A percentile compares a stretch with the other conserved stretches of the same genome.
phyloP scores from a whole-genome alignment of 2,113 vertebrate genomes.

The Crotalus viridis region DNA sequence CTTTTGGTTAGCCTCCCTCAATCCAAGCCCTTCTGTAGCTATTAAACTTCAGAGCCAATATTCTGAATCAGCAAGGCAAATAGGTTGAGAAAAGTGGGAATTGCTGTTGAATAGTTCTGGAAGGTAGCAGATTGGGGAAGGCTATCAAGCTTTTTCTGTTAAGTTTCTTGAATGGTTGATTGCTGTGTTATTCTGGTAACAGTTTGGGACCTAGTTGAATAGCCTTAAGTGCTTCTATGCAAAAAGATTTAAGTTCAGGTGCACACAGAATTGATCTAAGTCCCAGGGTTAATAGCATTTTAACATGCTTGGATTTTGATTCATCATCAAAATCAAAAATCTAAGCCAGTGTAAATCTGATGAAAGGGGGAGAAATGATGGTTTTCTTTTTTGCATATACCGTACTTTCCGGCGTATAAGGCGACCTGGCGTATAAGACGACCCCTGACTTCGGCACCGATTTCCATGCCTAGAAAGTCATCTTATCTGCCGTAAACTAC shows the following conservation, averaged over 20 bases:
- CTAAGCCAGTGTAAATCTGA: not conserved
- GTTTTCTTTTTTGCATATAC: not conserved
- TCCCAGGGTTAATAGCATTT: not conserved
- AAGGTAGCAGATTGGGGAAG: not conserved
- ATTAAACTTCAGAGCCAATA: not conserved
- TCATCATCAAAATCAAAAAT: not conserved
- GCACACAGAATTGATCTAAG: not conserved
- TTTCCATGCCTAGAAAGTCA: too few relatives aligned
- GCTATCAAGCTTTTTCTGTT: constrained; percentile 3
- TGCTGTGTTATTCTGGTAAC: constrained; percentile 12
- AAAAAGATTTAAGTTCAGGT: not conserved
- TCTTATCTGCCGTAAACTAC: too few relatives aligned
- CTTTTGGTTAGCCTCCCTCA: constrained; percentile 21
- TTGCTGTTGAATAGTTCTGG: not conserved
- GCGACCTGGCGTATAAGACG: too few relatives aligned
- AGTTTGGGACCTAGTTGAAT: not conserved
- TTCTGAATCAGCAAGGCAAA: too few relatives aligned
- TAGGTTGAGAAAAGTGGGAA: not conserved
- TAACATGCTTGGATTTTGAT: not conserved
- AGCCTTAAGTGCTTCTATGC: not conserved
- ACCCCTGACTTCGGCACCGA: too few relatives aligned
- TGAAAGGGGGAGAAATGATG: too few relatives aligned
- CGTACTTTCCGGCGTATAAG: too few relatives aligned
- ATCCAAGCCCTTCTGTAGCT: not conserved
- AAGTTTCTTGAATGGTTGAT: constrained; percentile 27